Base-by-base conservation (phyloP, 2,113 vertebrate genomes). In the Rhea pennata region DNA sequence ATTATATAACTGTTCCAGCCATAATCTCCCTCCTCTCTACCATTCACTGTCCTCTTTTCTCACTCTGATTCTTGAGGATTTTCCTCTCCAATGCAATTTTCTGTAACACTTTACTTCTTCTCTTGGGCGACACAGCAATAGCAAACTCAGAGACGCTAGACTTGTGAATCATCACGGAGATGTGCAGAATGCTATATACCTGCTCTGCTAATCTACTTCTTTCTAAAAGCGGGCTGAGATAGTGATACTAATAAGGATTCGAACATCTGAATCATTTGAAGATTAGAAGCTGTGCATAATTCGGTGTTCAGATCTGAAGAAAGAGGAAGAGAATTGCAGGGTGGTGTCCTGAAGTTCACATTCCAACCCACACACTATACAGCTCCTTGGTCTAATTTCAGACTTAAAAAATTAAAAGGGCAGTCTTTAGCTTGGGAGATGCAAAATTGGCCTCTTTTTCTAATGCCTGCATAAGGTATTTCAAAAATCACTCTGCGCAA, bases 181-280 rank as follows among this genome's bases (percentile, higher is more conserved):
- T 0, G 1, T 69, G 21, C 0, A 0, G 51, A 76, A 48, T 39
- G 51, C 40, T 71, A 7, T 79, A 56, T 71, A 90, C 58, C 46
- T 72, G 59, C 78, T 88, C 42, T 72, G 58, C 40, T 87, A 54
- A 87, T 65, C 48, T 73, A 59, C 12, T 73, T 77, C 53, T 81
- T 90, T 80, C 36, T 92, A 73, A 90, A 88, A 92, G 59, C 48
- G 54, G 64, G 27, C 42, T 44, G 36, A 79, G 51, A 76, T 53
- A 80, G 70, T 6, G 48, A 77, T 65, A 85, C 59, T 74, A 77
- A 36, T 61, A 82, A 82, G 48, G 61, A 74, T 74, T 88, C 1
- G 0, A 80, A 72, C 22, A 71, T 61, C 46, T 92, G 69, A 89
- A 79, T 91, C 64, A 69, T 58, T 15, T 80, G 48, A 87, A 87